Conservation (phyloP, 1,140 invertebrate genomes). For the Alviniconcha marisindica region DNA sequence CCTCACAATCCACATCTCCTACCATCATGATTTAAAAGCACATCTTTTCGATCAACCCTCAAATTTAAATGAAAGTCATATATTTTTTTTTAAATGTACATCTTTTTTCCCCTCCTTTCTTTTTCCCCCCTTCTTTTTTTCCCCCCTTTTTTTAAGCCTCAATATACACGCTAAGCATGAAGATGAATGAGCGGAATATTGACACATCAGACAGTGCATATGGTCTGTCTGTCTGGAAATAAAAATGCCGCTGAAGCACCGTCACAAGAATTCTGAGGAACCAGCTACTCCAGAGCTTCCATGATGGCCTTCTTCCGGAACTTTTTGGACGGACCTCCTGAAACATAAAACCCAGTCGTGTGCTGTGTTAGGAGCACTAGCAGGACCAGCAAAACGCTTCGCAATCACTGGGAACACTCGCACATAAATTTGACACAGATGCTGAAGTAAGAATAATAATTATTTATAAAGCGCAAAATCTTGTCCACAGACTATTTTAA, state of each 20-base stretch:
- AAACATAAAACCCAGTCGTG: no score
- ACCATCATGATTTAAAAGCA: background rate
- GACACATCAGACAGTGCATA: no score
- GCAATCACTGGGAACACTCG: background rate
- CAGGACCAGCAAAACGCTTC: background rate
- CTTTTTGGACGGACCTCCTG: constrained; percentile 55
- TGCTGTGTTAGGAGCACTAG: no score
- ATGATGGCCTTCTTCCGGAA: constrained; percentile 55
- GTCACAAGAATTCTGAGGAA: no score
- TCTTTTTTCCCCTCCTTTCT: no score
- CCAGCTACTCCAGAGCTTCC: constrained; percentile 43
- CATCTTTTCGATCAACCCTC: background rate
- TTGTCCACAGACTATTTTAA: background rate
- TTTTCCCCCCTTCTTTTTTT: background rate
- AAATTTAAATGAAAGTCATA: background rate
- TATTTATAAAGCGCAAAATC: background rate
- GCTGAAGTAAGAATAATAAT: background rate
- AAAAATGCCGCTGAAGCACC: no score
- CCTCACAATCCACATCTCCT: no score
- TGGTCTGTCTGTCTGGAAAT: no score
- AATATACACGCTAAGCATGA: no score
- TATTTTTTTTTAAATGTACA: background rate
- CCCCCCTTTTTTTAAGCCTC: background rate
- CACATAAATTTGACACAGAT: background rate
- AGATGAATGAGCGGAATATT: no score